Base-by-base conservation (phyloP, 1,140 invertebrate genomes). In the Leptopilina boulardi region DNA sequence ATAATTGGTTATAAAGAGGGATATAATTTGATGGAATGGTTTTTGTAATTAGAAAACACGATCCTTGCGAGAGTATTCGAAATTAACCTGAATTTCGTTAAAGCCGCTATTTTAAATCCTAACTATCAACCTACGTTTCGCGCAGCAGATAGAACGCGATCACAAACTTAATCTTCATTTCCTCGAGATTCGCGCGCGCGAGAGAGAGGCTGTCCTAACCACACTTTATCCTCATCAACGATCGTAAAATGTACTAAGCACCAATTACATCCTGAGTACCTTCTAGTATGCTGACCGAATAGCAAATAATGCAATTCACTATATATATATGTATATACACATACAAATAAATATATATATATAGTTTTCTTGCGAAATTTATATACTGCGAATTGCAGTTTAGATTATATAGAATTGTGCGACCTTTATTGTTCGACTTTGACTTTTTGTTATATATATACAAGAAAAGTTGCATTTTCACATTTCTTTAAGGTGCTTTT, bases 191-290 rank as follows among this genome's bases (percentile, higher is more conserved):
- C 59, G 59, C 8, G 59, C 59, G 56, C 30, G 30, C n/a, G n/a
- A n/a, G n/a, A n/a, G 9, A 38, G 34, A 80, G 74, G 72, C 77
- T 78, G 79, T 83, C 78, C 72, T 78, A 73, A 81, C 77, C 79
- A 76, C 75, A 81, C 76, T 83, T 83, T 81, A 83, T 79, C 77
- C 79, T 83, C 79, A 83, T 83, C 82, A 81, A 79, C 79, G 78
- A 80, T 81, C 82, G 82, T 81, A 83, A 83, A 83, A 81, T 83
- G 77, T 78, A 75, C 79, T 73, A 76, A 83, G 79, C 79, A 81
- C 82, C 82, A 83, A 83, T 83, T 83, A 83, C 79, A 83, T 79
- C 77, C 76, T 79, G 79, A 83, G 77, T 79, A 81, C 79, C 79
- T 82, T 82, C 81, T 79, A 73, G 78, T 82, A 82, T 82, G 80